Conservation (phyloP, 2,113 vertebrate species). For the Hypocryptadius cinnamomeus region DNA sequence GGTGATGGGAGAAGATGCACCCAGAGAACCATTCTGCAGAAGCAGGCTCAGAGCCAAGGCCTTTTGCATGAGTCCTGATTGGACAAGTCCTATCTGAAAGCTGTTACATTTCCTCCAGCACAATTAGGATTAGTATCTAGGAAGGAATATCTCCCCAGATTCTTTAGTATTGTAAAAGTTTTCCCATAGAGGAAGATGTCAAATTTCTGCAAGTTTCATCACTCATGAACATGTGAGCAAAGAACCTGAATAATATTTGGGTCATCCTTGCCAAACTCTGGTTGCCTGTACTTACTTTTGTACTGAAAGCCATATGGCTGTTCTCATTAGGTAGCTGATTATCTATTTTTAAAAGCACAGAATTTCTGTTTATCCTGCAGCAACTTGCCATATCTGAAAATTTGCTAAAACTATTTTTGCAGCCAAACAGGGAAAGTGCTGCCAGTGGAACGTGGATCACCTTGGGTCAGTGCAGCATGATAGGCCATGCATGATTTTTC, state of each 20-base stretch:
- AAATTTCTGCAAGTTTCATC: neutral
- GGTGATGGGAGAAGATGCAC: neutral
- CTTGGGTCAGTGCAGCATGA: neutral
- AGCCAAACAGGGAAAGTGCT: neutral
- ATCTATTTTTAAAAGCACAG: neutral
- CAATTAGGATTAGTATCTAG: neutral
- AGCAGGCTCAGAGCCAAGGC: neutral
- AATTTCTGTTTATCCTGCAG: neutral
- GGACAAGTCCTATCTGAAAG: neutral
- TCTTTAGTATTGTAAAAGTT: neutral
- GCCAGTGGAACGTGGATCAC: neutral
- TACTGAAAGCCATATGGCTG: neutral
- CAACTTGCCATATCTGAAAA: neutral
- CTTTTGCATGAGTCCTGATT: neutral
- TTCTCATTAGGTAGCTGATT: neutral
- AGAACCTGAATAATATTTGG: neutral
- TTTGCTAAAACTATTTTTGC: neutral
- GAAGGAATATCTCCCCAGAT: neutral
- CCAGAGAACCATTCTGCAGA: neutral
- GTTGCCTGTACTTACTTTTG: neutral
- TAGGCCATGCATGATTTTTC: neutral
- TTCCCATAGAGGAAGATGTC: neutral
- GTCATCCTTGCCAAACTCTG: neutral
- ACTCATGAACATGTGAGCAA: neutral
- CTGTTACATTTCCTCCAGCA: neutral